Evolutionary conservation across 1,140 invertebrate genomes (phyloP).

Genomic region (Charaxes varanes): DNA sequence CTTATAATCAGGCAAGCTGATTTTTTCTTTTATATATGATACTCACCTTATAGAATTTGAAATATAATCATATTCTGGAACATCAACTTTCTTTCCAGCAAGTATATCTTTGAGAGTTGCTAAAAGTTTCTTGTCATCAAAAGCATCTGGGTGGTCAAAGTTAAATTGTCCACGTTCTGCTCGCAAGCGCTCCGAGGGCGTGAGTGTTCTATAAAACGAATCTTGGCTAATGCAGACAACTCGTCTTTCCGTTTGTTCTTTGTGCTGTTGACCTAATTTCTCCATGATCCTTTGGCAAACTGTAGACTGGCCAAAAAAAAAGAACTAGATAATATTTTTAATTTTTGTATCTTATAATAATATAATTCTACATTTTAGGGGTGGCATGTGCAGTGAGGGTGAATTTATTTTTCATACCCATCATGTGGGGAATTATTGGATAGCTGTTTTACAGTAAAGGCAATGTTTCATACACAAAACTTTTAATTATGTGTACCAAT

Average conservation of each 20-base stretch:
- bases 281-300: slow-evolving; percentile 98
- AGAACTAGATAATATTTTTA: too few relatives aligned
- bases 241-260: slow-evolving; percentile 90
- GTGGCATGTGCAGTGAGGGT: too few relatives aligned
- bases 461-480: too few relatives aligned
- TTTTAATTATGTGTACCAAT: too few relatives aligned
- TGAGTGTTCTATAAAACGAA: slow-evolving; percentile 94
- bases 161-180: slow-evolving; percentile 96
- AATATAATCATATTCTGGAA: slow-evolving; percentile 94
- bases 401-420: too few relatives aligned
- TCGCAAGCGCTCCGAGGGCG: slow-evolving; percentile 84
- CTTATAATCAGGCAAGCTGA: too few relatives aligned
- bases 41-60: slow-evolving; percentile 66
- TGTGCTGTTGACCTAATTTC: slow-evolving; percentile 91
- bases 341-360: too few relatives aligned
- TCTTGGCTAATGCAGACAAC: slow-evolving; percentile 97
- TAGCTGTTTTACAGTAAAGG: too few relatives aligned
- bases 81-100: slow-evolving; percentile 87
- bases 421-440: too few relatives aligned
- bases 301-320: slow-evolving; percentile 82
- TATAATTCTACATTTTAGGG: too few relatives aligned
- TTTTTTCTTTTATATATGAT: too few relatives aligned
- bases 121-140: slow-evolving; percentile 90
- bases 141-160: slow-evolving; percentile 98
- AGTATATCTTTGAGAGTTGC: slow-evolving; percentile 87